Conservation (phyloP, 2,797 vertebrate species). For the Spheniscus humboldti region DNA sequence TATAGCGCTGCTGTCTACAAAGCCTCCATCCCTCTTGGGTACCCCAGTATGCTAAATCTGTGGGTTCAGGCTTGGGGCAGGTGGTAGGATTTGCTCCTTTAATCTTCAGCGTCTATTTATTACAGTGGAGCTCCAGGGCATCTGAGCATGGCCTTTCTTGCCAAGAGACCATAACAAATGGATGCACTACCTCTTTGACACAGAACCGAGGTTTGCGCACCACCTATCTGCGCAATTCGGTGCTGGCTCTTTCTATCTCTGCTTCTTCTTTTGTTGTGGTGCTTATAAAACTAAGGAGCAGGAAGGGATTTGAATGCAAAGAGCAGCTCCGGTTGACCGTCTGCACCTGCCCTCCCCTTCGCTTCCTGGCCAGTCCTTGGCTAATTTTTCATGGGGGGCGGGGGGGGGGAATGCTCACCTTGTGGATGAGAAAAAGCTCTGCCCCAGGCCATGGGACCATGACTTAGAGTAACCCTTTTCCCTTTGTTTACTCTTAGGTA, state of each 20-base stretch:
- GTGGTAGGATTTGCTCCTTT: slow-evolving; percentile 50
- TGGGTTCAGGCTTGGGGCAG: slow-evolving; percentile 47
- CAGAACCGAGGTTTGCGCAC: neutral
- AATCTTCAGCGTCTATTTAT: slow-evolving; percentile 51
- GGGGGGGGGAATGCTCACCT: neutral
- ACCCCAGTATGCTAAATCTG: slow-evolving; percentile 13
- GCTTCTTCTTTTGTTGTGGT: neutral
- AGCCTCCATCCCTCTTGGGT: slow-evolving; percentile 13
- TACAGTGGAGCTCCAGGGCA: slow-evolving; percentile 34
- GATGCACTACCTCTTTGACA: neutral
- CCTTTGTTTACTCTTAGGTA: slow-evolving; percentile 27
- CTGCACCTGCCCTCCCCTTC: neutral
- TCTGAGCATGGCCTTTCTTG: slow-evolving; percentile 38
- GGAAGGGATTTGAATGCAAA: neutral
- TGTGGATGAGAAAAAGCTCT: neutral
- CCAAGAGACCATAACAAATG: slow-evolving; percentile 47
- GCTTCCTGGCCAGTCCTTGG: neutral
- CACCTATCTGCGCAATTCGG: neutral
- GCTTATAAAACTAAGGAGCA: neutral
- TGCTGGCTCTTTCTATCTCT: neutral
- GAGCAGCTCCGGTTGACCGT: neutral
- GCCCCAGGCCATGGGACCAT: neutral
- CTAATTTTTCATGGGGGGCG: neutral
- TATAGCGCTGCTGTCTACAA: neutral
- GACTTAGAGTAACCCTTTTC: neutral